Conservation (phyloP, 1,140 invertebrate species). For the Bemisia tabaci region DNA sequence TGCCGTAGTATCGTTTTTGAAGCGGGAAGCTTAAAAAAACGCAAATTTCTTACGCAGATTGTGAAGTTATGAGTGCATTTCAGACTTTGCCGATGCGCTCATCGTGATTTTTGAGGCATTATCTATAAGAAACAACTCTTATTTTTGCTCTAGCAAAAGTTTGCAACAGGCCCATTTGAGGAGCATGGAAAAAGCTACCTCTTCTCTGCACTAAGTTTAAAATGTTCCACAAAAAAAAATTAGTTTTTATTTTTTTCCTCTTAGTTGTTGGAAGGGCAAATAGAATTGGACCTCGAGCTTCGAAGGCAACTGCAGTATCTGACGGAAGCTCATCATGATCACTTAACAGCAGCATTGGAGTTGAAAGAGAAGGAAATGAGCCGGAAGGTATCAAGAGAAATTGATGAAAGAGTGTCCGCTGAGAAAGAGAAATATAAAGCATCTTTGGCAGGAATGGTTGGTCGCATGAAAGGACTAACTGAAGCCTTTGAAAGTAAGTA, state of each 20-base stretch:
- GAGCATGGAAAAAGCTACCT: too few relatives aligned
- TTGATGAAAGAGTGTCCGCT: constrained; percentile 53
- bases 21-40: too few relatives aligned
- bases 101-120: not conserved
- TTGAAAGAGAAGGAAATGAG: constrained; percentile 55
- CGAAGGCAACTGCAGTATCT: constrained; percentile 62
- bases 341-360: constrained; percentile 56
- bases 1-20: too few relatives aligned
- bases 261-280: constrained; percentile 45
- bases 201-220: not conserved
- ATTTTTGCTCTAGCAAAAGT: not conserved
- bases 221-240: too few relatives aligned
- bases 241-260: too few relatives aligned
- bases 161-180: not conserved
- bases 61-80: too few relatives aligned
- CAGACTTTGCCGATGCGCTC: too few relatives aligned
- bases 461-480: constrained; percentile 75
- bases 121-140: not conserved
- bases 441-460: constrained; percentile 65
- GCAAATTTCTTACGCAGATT: too few relatives aligned
- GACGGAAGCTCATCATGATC: constrained; percentile 67
- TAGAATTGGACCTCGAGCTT: constrained; percentile 56
- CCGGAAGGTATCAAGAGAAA: constrained; percentile 41
- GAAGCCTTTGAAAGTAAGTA: constrained; percentile 60
- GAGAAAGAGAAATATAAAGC: constrained; percentile 56